Conservation (phyloP, 2,113 vertebrate species). For the Ictidomys tridecemlineatus region DNA sequence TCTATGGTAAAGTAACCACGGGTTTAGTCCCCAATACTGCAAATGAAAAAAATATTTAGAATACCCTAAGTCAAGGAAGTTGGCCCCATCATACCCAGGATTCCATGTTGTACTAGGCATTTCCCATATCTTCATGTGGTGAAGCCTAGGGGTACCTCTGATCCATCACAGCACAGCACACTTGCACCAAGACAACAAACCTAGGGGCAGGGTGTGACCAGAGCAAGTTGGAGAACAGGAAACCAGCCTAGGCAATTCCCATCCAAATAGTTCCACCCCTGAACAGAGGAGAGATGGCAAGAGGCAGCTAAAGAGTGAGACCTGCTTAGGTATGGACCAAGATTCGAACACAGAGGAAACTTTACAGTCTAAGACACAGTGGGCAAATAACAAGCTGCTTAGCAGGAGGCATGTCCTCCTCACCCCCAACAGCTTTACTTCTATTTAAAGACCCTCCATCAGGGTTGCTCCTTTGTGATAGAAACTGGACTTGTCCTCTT, state of each 20-base stretch:
- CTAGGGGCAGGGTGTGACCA: neutral
- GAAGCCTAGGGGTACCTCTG: neutral
- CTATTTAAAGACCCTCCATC: neutral
- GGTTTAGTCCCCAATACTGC: too few relatives aligned
- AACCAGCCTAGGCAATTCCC: neutral
- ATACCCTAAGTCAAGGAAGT: neutral
- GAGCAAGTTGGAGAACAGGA: accelerated
- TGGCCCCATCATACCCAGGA: neutral
- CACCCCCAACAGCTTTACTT: neutral
- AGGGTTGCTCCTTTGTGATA: neutral
- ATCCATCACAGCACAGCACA: neutral
- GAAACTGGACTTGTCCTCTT: neutral
- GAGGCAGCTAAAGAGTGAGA: neutral
- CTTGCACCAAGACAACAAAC: neutral
- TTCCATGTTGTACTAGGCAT: neutral
- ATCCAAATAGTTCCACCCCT: neutral
- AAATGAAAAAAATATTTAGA: neutral
- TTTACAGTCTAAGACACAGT: too few relatives aligned
- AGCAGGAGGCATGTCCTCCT: too few relatives aligned
- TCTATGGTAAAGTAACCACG: too few relatives aligned
- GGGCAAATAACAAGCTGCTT: too few relatives aligned
- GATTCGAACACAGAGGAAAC: neutral
- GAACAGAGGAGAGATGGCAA: too few relatives aligned
- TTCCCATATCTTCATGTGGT: too few relatives aligned
- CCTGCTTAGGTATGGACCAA: too few relatives aligned